Evolutionary conservation across 1,140 invertebrate species (phyloP).

Genomic region (Pteromalus puparum): DNA sequence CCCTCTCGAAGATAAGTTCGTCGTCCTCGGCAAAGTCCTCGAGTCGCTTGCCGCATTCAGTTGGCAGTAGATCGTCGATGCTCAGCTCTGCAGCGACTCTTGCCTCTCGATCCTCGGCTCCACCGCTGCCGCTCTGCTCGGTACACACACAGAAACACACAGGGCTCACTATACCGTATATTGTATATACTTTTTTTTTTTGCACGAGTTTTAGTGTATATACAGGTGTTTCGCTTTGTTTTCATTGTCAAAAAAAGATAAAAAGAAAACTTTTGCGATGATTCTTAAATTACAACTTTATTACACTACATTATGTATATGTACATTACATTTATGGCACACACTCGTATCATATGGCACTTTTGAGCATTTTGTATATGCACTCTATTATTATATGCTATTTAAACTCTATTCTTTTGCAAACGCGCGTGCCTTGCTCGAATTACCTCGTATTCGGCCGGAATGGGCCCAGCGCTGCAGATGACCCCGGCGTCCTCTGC

Average conservation of each 20-base stretch:
- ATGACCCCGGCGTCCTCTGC: conserved; percentile 85
- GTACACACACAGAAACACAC: background rate
- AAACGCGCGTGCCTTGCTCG: conserved; percentile 34
- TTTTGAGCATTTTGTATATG: background rate
- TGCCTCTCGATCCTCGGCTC: conserved; percentile 21
- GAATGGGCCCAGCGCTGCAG: conserved; percentile 69
- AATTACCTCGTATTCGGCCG: conserved; percentile 66
- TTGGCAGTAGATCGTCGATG: conserved; percentile 70
- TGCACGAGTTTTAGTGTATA: background rate
- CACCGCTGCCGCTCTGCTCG: conserved; percentile 14
- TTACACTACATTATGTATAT: conserved; percentile 1
- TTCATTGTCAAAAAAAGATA: background rate
- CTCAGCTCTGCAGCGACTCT: conserved; percentile 60
- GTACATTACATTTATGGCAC: background rate
- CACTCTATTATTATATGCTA: background rate
- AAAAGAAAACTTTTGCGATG: conserved; percentile 10
- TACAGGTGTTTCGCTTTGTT: background rate
- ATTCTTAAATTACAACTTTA: conserved; percentile 13
- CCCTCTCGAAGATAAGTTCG: conserved; percentile 73
- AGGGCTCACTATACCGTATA: background rate
- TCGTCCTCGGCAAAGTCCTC: conserved; percentile 72
- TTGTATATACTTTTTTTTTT: background rate
- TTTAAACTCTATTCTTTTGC: background rate
- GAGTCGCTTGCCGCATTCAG: conserved; percentile 73
- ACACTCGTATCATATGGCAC: background rate